Conservation (phyloP, 2,888 invertebrate species). For the Eulithis prunata region DNA sequence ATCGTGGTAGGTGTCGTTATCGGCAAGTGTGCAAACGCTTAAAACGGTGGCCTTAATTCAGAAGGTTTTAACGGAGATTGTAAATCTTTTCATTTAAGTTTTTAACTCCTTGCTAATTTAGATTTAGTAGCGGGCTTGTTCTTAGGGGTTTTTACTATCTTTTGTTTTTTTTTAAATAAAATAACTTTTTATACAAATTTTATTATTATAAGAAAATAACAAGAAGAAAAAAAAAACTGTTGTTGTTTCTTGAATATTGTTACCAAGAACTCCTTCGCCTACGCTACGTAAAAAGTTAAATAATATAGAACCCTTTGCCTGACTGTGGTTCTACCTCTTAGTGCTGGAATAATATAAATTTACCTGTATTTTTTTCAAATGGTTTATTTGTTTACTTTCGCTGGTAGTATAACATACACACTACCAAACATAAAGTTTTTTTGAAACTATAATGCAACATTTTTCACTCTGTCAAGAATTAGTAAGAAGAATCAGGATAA, state of each 20-base stretch:
- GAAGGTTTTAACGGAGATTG: conserved; percentile 28
- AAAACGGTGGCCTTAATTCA: conserved; percentile 21
- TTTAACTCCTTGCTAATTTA: conserved; percentile 32
- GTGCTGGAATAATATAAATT: too few relatives aligned
- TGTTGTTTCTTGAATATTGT: not conserved
- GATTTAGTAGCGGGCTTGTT: conserved; percentile 20
- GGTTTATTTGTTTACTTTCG: too few relatives aligned
- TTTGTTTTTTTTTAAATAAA: not conserved
- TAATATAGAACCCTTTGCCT: too few relatives aligned
- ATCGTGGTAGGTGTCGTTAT: too few relatives aligned
- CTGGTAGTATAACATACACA: too few relatives aligned
- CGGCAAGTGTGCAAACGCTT: too few relatives aligned
- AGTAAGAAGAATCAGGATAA: too few relatives aligned
- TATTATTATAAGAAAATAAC: not conserved
- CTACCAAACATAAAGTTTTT: too few relatives aligned
- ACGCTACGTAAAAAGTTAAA: not conserved
- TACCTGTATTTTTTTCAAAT: too few relatives aligned
- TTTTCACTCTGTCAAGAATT: too few relatives aligned
- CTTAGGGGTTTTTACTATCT: not conserved
- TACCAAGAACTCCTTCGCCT: not conserved
- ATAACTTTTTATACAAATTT: not conserved
- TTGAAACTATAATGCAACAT: too few relatives aligned
- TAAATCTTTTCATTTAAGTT: conserved; percentile 40
- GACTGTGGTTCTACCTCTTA: too few relatives aligned
- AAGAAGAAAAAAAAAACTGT: not conserved